These are phyloP conservation scores for Onthophagus sagittarius DNA, from an alignment of 2,888 invertebrate species.

Conservation along the genomic window DNA sequence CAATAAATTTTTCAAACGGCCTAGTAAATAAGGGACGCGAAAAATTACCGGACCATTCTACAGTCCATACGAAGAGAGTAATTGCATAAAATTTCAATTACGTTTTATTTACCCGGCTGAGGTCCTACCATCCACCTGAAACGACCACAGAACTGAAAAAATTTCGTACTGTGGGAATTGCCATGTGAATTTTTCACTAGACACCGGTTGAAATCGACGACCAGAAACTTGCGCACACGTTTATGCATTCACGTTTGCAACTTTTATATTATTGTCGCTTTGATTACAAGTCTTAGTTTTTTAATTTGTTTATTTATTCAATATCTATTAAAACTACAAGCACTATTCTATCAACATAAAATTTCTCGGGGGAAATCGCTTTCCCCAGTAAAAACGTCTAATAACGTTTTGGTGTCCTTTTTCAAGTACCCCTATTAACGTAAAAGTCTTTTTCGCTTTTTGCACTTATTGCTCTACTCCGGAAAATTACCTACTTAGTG, in stretches of 20 bases:
- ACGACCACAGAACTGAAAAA: background rate
- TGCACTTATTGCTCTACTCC: background rate
- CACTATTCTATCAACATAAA: background rate
- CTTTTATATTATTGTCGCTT: background rate
- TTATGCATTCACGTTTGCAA: background rate
- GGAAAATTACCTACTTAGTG: background rate
- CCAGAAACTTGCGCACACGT: background rate
- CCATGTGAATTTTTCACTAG: background rate
- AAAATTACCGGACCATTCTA: constrained; percentile 7
- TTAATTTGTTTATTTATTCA: background rate
- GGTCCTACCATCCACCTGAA: background rate
- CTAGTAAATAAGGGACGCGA: constrained; percentile 5
- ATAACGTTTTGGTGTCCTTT: background rate
- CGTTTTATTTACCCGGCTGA: constrained; percentile 9
- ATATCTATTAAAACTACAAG: background rate
- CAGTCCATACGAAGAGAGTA: constrained; percentile 6
- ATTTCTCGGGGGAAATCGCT: background rate
- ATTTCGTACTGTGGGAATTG: background rate
- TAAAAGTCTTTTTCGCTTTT: background rate
- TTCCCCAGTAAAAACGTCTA: background rate
- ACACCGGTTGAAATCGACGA: background rate
- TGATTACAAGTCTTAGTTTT: background rate
- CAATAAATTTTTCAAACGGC: constrained; percentile 2
- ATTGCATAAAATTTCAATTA: constrained; percentile 12
- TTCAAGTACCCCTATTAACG: background rate